A percentile compares a stretch with the other conserved stretches of the same genome.
Conservation (phyloP, 1,140 invertebrate species). For the Prorops nasuta region DNA sequence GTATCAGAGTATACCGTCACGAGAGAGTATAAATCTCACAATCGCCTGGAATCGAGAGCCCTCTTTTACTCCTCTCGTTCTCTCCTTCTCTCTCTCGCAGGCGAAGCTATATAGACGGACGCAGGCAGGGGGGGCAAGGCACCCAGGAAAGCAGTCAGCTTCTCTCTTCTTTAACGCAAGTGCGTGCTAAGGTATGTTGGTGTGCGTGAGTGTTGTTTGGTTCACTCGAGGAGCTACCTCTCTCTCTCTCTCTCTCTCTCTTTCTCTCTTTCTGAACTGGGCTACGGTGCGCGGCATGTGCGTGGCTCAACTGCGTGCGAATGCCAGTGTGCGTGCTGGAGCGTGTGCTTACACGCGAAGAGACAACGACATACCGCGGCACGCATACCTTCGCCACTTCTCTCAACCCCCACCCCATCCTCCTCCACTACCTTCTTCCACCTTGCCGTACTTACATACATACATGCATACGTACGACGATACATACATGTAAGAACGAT, state of each 20-base stretch:
- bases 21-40: too few relatives aligned
- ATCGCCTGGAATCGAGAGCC: too few relatives aligned
- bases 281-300: not conserved
- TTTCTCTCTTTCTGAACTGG: not conserved
- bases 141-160: not conserved
- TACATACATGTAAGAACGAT: constrained; percentile 19
- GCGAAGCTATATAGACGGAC: not conserved
- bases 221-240: constrained; percentile 7
- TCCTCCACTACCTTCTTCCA: constrained; percentile 34
- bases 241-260: constrained; percentile 2
- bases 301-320: not conserved
- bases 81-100: not conserved
- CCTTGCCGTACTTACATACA: constrained; percentile 42
- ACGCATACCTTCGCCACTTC: constrained; percentile 13
- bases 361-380: constrained; percentile 28
- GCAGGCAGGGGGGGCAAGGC: not conserved
- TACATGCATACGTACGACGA: not conserved
- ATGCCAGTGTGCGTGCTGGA: constrained; percentile 6
- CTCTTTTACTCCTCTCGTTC: not conserved
- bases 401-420: constrained; percentile 22
- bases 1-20: too few relatives aligned
- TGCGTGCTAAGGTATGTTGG: not conserved
- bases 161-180: not conserved
- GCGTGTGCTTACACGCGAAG: constrained; percentile 22
- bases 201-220: not conserved